A percentile compares a stretch with the other conserved stretches of the same genome.
Evolutionary conservation across 2,797 vertebrate genomes (phyloP).

Genomic region (Clarias platycephalus): DNA sequence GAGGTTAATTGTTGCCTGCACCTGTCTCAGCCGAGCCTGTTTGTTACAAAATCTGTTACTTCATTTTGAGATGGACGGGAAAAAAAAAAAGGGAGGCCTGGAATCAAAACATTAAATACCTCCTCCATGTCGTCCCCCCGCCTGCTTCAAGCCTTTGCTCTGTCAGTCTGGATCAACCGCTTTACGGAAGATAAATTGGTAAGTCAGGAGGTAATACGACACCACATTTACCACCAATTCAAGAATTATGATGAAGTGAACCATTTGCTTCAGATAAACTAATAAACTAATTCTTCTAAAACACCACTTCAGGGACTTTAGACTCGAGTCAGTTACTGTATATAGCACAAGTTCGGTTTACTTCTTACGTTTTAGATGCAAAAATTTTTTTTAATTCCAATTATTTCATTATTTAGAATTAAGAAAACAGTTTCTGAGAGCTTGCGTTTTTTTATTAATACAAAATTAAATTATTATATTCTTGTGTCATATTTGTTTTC

Average conservation of each 20-base stretch:
- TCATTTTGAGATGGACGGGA: constrained; percentile 54
- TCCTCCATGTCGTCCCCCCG: constrained; percentile 29
- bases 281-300: constrained; percentile 36
- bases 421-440: not conserved
- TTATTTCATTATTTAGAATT: constrained; percentile 4
- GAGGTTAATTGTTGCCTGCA: constrained; percentile 74
- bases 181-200: constrained; percentile 66
- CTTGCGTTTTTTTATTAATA: not conserved
- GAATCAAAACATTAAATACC: constrained; percentile 30
- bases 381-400: not conserved
- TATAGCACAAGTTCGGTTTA: constrained; percentile 4
- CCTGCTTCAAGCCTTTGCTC: constrained; percentile 33
- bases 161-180: constrained; percentile 64
- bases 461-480: not conserved
- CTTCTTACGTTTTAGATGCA: not conserved
- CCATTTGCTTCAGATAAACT: constrained; percentile 67
- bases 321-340: constrained; percentile 27
- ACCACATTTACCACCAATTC: constrained; percentile 73
- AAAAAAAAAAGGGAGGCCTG: constrained; percentile 43
- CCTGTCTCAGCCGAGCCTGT: constrained; percentile 76
- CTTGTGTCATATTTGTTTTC: not conserved
- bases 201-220: constrained; percentile 66
- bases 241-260: constrained; percentile 70
- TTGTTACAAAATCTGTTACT: constrained; percentile 71
- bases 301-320: not conserved